Evolutionary conservation across 2,113 vertebrate genomes (phyloP).

Genomic region (pig (Sus scrofa)): T2T-Sscrofa CM000826.6:130646501-130647000

Average conservation of each 20-base stretch:
- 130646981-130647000: neutral
- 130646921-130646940: neutral
- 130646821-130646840: neutral
- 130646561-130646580: neutral
- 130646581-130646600: neutral
- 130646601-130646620: neutral
- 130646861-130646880: neutral
- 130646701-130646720: neutral
- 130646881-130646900: neutral
- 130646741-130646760: neutral
- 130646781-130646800: neutral
- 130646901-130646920: neutral
- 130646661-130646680: neutral
- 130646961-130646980: neutral
- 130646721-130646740: neutral
- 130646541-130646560: neutral
- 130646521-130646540: neutral
- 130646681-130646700: neutral
- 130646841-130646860: slow-evolving; percentile 26
- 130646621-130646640: neutral
- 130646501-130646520: neutral
- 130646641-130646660: neutral
- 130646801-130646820: neutral
- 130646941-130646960: neutral
- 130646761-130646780: neutral